phyloP scores from a whole-genome alignment of 2,888 invertebrate species.

The Brachypterus glaber region DNA sequence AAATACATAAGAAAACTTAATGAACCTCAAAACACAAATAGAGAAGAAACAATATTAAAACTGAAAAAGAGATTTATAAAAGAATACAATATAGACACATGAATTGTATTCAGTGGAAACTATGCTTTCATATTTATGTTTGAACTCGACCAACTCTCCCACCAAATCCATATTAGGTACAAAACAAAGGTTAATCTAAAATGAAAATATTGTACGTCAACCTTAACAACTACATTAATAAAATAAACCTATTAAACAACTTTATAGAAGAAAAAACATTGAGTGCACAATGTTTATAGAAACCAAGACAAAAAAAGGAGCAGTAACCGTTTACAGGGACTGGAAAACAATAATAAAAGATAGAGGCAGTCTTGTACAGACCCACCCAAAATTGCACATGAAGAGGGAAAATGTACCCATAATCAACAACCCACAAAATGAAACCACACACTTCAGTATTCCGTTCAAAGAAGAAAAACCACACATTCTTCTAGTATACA shows the following conservation, averaged over 20 bases:
- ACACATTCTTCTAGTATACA: not conserved
- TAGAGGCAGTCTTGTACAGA: not conserved
- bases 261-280: not conserved
- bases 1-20: not conserved
- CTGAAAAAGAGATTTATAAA: not conserved
- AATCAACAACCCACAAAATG: not conserved
- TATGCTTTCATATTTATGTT: not conserved
- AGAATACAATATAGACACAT: conserved; percentile 1
- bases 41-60: not conserved
- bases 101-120: not conserved
- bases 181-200: not conserved
- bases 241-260: not conserved
- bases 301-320: not conserved
- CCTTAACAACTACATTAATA: not conserved
- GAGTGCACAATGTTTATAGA: not conserved
- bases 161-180: not conserved
- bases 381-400: conserved; percentile 1
- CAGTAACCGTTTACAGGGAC: not conserved
- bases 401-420: not conserved
- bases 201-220: not conserved
- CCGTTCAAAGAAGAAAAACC: no score
- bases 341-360: not conserved
- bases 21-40: not conserved
- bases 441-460: no score
- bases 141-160: not conserved